phyloP scores from a whole-genome alignment of 2,888 invertebrate species.

The Eurois occulta region DNA sequence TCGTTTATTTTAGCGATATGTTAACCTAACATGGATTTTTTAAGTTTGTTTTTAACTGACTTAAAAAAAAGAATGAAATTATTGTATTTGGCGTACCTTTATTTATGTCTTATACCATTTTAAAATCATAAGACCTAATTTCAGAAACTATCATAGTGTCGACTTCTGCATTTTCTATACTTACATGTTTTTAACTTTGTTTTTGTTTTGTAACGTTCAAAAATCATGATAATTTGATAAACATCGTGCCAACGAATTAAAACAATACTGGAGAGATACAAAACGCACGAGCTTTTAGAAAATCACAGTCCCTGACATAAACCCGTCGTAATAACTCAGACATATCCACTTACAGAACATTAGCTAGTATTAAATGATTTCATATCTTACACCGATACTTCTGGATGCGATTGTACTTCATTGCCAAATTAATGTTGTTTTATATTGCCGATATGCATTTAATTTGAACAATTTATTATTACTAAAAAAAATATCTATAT shows the following conservation, averaged over 20 bases:
- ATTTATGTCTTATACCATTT: not conserved
- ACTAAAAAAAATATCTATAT: not conserved
- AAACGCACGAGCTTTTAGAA: conserved; percentile 40
- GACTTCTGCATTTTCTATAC: not conserved
- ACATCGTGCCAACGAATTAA: conserved; percentile 4
- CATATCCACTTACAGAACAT: conserved; percentile 59
- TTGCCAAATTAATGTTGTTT: not conserved
- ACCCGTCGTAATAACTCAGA: conserved; percentile 46
- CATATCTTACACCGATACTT: conserved; percentile 45
- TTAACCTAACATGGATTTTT: conserved; percentile 1
- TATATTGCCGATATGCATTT: conserved; percentile 4
- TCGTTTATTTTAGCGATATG: not conserved
- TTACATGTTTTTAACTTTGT: not conserved
- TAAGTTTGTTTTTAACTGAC: not conserved
- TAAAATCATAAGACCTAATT: not conserved
- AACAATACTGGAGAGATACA: conserved; percentile 16
- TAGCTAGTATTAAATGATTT: conserved; percentile 49
- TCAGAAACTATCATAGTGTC: not conserved
- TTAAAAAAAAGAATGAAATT: not conserved
- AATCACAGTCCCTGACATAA: conserved; percentile 33
- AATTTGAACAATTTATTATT: not conserved
- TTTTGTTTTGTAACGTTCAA: not conserved
- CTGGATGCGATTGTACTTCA: conserved; percentile 53
- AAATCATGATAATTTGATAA: not conserved
- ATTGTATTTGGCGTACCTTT: not conserved